phyloP scores from a whole-genome alignment of 2,797 vertebrate species.

The Helostoma temminkii region DNA sequence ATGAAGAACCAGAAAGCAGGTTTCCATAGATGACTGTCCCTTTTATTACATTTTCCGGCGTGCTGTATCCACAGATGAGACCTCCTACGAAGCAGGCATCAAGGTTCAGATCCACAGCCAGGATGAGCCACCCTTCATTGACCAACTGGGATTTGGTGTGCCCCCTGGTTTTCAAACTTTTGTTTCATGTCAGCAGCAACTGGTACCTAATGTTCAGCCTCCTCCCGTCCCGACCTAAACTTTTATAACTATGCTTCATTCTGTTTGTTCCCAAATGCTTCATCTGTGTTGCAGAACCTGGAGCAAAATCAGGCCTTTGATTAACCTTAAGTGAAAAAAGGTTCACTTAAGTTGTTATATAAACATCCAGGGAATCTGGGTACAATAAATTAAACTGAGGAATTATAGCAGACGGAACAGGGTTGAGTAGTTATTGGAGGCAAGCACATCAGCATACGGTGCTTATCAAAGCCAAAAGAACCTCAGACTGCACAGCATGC shows the following conservation, averaged over 20 bases:
- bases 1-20: constrained; percentile 18
- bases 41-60: constrained; percentile 71
- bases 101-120: constrained; percentile 97
- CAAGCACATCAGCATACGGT: constrained; percentile 33
- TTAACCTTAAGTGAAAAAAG: constrained; percentile 43
- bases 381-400: constrained; percentile 35
- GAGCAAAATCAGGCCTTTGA: constrained; percentile 68
- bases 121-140: constrained; percentile 92
- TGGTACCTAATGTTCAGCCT: constrained; percentile 82
- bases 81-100: constrained; percentile 93
- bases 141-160: constrained; percentile 93
- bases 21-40: constrained; percentile 32
- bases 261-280: constrained; percentile 48
- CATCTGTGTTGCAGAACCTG: constrained; percentile 52
- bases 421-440: constrained; percentile 51
- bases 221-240: constrained; percentile 40
- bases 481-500: constrained; percentile 40
- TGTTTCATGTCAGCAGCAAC: constrained; percentile 90
- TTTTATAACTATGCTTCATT: constrained; percentile 47
- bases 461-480: constrained; percentile 52
- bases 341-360: constrained; percentile 36
- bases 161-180: constrained; percentile 90
- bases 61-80: constrained; percentile 90
- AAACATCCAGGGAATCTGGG: constrained; percentile 27
- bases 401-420: constrained; percentile 37